Base-by-base conservation (phyloP, 1,140 invertebrate species). In the Polyergus mexicanus region DNA sequence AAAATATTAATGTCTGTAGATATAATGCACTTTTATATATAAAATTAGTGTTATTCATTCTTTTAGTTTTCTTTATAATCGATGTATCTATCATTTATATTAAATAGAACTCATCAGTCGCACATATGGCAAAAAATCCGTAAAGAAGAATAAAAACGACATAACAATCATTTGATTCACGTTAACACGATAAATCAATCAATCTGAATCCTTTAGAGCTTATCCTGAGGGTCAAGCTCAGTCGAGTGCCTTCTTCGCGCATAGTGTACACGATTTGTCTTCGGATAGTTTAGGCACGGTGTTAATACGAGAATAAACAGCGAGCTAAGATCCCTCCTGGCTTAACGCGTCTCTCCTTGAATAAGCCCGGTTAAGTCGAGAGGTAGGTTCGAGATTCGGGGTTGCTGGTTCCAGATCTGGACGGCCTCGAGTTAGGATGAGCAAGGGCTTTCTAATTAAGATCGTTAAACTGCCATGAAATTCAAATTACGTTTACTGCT, bases 401-500 rank as follows among this genome's bases (percentile, higher is more conserved):
- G 87, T 90, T 90, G 87, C 86, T 88, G 84, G 83, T 83, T 88
- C 78, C 88, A 88, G 84, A 75, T 90, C 89, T 88, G 89, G 75
- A 89, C 88, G 87, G 88, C 85, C 87, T 90, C 86, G 58, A 90
- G 86, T 85, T 72, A 83, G 86, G 83, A 91, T 85, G 91, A 91
- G 87, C 90, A 85, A 92, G 91, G 87, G 91, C 89, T 91, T 92
- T 91, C 92, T 92, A 92, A 92, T 92, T 92, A 92, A 92, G 92
- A 92, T 92, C 92, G 92, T 92, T 92, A 92, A 92, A 92, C 91
- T 92, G 91, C 87, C 91, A 92, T 92, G 92, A 92, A 92, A 92
- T 92, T 92, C 92, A 92, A 92, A 92, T 92, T 92, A 90, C 90
- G 87, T 91, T 92, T 91, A 91, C 91, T 89, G 85, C 85, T 91